Evolutionary conservation across 2,888 invertebrate species (phyloP), one percentile per base, ranked within the genome.

Genomic region (Sabatieria punctata): DNA sequence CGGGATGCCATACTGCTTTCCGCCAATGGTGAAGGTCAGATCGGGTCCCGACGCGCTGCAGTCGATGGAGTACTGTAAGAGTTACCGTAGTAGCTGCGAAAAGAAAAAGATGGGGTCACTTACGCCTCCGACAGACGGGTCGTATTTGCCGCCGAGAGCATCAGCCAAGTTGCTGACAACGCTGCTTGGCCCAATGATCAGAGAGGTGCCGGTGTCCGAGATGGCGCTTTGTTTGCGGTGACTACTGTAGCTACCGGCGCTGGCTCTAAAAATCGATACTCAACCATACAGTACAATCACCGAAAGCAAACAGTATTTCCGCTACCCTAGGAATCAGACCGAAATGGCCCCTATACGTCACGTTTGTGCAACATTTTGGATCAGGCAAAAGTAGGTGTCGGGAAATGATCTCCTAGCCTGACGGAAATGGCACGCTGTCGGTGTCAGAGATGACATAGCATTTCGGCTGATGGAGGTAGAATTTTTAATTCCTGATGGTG

Each of bases 121-220:
- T 6, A 26, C 27, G 25, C 45, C 3, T 23, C 38, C 36, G 22
- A 48, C 26, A 19, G 41, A 21, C 45, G 45, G 51, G 52, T 56
- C 52, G 53, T 46, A 56, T 37, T 50, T 49, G 51, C 56, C 57
- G 33, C 48, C 48, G 47, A 52, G 53, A 22, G 48, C 50, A 48
- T 52, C 49, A 46, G 55, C 54, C 49, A 58, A 43, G 27, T 30
- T 43, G 35, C 41, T n/a, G n/a, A n/a, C n/a, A n/a, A n/a, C n/a
- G 11, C 49, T 44, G 41, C 38, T 41, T 43, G 53, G 39, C 42
- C 24, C 45, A 22, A 22, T 40, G 27, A 50, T 24, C 11, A 25
- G 13, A 25, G 43, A 43, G 38, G 56, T 56, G 41, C 59, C 58
- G 41, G 59, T 59, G 51, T 59, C 58, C 38, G 57, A 57, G 52